These are phyloP conservation scores for Rhorus exstirpatorius DNA, from an alignment of 2,888 invertebrate genomes.

Conservation along the genomic window DNA sequence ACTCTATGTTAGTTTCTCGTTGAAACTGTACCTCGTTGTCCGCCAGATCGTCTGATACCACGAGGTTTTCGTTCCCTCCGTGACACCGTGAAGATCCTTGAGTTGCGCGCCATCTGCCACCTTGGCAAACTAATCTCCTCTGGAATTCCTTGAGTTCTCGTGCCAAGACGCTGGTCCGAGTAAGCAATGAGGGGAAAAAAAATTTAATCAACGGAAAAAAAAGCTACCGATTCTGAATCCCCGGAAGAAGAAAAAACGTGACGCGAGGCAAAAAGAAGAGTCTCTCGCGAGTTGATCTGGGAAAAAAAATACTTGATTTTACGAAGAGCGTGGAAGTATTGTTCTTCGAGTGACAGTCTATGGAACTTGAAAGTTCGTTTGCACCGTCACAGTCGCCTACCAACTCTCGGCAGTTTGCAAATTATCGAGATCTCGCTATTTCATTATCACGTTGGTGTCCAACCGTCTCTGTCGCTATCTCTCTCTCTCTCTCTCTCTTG, in stretches of 20 bases:
- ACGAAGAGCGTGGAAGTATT: background rate
- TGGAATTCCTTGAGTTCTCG: background rate
- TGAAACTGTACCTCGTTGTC: conserved; percentile 51
- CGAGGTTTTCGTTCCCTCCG: conserved; percentile 40
- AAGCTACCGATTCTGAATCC: background rate
- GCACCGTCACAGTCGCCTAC: conserved; percentile 7
- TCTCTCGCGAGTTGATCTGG: background rate
- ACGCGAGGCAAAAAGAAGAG: background rate
- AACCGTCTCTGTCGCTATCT: conserved; percentile 68
- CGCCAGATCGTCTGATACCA: background rate
- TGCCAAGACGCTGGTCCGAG: background rate
- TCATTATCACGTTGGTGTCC: conserved; percentile 58
- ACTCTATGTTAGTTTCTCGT: conserved; percentile 12
- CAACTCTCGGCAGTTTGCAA: conserved; percentile 11
- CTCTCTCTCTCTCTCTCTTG: conserved; percentile 51
- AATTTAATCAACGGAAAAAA: background rate
- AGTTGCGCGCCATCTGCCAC: conserved; percentile 65
- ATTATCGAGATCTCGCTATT: conserved; percentile 19
- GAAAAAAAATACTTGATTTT: background rate
- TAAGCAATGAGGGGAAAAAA: background rate
- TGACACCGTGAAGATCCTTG: conserved; percentile 51
- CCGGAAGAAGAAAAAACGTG: background rate
- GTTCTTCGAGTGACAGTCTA: background rate
- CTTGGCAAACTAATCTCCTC: conserved; percentile 9
- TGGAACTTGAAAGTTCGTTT: background rate